These are phyloP conservation scores for Notolepis coatsorum DNA, from an alignment of 2,797 vertebrate species.

Conservation along the genomic window DNA sequence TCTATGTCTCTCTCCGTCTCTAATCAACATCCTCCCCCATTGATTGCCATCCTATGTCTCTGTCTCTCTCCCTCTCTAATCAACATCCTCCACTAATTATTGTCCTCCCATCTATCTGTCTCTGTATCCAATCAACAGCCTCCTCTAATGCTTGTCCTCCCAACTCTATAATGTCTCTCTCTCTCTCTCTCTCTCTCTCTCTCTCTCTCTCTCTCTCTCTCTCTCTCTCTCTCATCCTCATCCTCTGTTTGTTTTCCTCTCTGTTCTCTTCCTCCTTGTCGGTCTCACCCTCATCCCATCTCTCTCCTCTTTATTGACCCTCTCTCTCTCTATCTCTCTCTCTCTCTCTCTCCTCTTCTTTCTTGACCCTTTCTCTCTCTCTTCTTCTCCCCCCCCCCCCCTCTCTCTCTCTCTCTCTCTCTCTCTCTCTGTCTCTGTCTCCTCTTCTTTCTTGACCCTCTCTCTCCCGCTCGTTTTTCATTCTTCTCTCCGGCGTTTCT, in stretches of 20 bases:
- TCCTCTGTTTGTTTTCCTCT: not conserved
- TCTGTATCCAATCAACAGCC: too few relatives aligned
- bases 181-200: not conserved
- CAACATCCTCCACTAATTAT: too few relatives aligned
- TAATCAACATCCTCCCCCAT: too few relatives aligned
- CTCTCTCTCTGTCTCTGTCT: constrained; percentile 13
- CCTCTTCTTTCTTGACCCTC: not conserved
- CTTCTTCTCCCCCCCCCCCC: not conserved
- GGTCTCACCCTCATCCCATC: too few relatives aligned
- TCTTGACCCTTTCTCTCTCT: too few relatives aligned
- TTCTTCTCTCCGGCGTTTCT: constrained; percentile 18
- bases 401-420: not conserved
- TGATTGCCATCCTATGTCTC: too few relatives aligned
- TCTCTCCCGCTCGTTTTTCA: constrained; percentile 33
- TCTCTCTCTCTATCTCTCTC: not conserved
- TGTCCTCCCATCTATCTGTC: too few relatives aligned
- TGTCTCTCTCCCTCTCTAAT: too few relatives aligned
- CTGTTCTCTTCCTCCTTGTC: not conserved
- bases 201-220: not conserved
- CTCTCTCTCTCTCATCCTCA: not conserved
- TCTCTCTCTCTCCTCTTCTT: too few relatives aligned
- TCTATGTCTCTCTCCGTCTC: too few relatives aligned
- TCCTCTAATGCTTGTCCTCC: too few relatives aligned
- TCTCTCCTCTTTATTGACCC: not conserved
- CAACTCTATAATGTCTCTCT: not conserved